phyloP scores from a whole-genome alignment of 1,140 invertebrate genomes.

The Antheraea mylitta region DNA sequence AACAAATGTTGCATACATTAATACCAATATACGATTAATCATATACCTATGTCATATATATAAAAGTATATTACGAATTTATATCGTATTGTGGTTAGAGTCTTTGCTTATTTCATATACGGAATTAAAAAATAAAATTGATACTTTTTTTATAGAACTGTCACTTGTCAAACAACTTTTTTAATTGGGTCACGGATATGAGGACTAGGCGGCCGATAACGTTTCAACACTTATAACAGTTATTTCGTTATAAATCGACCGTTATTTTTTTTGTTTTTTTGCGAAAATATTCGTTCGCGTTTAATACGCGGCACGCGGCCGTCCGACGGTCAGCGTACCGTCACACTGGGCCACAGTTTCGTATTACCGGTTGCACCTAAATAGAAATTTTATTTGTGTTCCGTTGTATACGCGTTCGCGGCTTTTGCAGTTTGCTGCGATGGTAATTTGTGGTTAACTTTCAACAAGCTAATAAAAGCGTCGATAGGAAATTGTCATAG shows the following conservation, averaged over 20 bases:
- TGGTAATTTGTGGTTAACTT: neutral
- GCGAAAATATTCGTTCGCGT: neutral
- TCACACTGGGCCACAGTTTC: slow-evolving; percentile 7
- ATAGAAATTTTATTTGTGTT: slow-evolving; percentile 14
- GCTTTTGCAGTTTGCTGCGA: neutral
- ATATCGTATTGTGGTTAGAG: no score
- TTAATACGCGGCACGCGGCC: neutral
- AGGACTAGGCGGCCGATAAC: neutral
- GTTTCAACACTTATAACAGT: neutral
- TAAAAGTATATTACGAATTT: no score
- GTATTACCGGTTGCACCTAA: slow-evolving; percentile 12
- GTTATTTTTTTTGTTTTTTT: neutral
- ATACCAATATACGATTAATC: neutral
- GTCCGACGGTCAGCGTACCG: neutral
- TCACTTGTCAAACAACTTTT: slow-evolving; percentile 3
- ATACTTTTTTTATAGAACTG: neutral
- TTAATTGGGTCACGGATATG: neutral
- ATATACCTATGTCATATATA: no score
- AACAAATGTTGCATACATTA: neutral
- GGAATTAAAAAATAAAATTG: neutral
- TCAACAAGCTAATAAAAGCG: neutral
- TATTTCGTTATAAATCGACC: neutral
- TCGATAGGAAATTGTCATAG: neutral
- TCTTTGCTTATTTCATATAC: no score
- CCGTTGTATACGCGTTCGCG: neutral